Conservation (phyloP, 2,888 invertebrate species). For the Laothoe populi region DNA sequence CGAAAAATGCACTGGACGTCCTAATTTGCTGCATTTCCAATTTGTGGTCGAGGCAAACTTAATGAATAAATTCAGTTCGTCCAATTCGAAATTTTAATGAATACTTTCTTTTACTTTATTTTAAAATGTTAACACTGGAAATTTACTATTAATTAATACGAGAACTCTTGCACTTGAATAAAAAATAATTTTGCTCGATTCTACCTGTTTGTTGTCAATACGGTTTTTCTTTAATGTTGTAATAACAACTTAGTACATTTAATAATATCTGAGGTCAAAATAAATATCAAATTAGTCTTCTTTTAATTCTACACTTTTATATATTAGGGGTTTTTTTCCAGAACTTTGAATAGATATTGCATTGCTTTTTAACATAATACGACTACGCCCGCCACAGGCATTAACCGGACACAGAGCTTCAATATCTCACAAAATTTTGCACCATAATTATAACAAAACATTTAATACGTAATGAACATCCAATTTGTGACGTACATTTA, state of each 20-base stretch:
- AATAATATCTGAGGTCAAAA: too few relatives aligned
- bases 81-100: slow-evolving; percentile 1
- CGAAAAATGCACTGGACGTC: slow-evolving; percentile 50
- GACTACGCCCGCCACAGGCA: background rate
- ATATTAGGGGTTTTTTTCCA: background rate
- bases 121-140: too few relatives aligned
- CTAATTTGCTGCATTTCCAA: slow-evolving; percentile 38
- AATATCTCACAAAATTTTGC: slow-evolving; percentile 3
- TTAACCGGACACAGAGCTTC: slow-evolving; percentile 8
- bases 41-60: background rate
- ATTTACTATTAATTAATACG: too few relatives aligned
- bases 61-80: background rate
- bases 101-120: too few relatives aligned
- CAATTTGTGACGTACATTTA: slow-evolving; percentile 26
- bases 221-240: too few relatives aligned
- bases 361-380: background rate
- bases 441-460: slow-evolving; percentile 22
- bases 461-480: slow-evolving; percentile 26
- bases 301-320: too few relatives aligned
- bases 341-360: background rate
- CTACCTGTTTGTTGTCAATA: too few relatives aligned
- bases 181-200: too few relatives aligned
- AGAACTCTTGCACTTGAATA: too few relatives aligned
- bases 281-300: too few relatives aligned
- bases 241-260: too few relatives aligned